Base-by-base conservation (phyloP, 1,140 invertebrate genomes). In the Diorhabda elongata region DNA sequence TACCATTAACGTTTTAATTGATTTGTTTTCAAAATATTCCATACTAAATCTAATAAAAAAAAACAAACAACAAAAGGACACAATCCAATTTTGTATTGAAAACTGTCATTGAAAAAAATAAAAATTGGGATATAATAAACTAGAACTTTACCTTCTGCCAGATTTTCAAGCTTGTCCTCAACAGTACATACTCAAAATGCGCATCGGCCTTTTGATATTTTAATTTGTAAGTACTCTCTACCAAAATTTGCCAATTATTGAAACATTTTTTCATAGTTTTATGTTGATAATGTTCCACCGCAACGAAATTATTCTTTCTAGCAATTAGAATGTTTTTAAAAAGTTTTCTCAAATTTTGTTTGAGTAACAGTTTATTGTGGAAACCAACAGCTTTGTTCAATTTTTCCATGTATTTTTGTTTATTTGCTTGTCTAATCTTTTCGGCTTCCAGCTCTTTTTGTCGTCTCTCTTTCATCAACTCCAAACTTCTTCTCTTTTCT, bases 381-480 rank as follows among this genome's bases (percentile, higher is more conserved):
- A 88, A 87, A 71, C 86, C 81, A 65, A 85, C 79, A 1, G 87
- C 86, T 81, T 84, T 87, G 9, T 82, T 64, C 78, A 81, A 60
- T 76, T 85, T 82, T 79, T 83, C 78, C 75, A 85, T 78, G 74
- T 82, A 80, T 77, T 84, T 71, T 74, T 82, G 72, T 77, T 82
- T 82, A 79, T 85, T 82, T 77, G 84, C 74, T 81, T 86, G 80
- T 80, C 83, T 78, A 2, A 76, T 72, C 61, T 87, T 85, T 68
- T 83, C 84, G 67, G 84, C 82, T 74, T 88, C 84, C 78, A 86
- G 84, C 77, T 89, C 87, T 73, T 80, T 82, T 66, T 82, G 85
- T 42, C 87, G 80, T 72, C 85, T 85, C 63, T 87, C 84, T 74
- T 84, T 84, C 4, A 89, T 81, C 44, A 84, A 83, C 76, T 84